Evolutionary conservation across 2,113 vertebrate genomes (phyloP).

Genomic region (Labeo catla): DNA sequence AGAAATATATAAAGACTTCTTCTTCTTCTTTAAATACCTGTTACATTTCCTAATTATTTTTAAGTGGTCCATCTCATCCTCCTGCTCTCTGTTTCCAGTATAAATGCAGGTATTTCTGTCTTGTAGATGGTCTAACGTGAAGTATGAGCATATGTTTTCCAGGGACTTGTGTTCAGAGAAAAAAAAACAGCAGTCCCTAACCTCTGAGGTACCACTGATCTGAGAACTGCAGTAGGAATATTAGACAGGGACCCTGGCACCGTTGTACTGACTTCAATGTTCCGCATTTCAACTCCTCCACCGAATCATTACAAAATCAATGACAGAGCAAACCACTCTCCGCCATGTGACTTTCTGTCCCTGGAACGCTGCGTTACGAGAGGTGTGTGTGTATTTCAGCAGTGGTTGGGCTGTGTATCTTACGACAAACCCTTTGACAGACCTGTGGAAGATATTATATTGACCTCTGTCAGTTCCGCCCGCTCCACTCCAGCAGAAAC

Average conservation of each 20-base stretch:
- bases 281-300: conserved; percentile 17
- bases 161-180: not conserved
- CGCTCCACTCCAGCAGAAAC: conserved; percentile 30
- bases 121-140: not conserved
- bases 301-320: conserved; percentile 31
- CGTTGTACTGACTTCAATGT: conserved; percentile 10
- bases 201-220: not conserved
- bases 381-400: not conserved
- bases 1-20: too few species aligned
- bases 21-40: not conserved
- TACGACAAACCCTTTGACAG: not conserved
- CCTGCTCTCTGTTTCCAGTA: not conserved
- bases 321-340: not conserved
- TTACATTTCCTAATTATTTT: not conserved
- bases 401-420: not conserved
- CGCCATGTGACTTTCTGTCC: not conserved
- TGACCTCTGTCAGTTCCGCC: conserved; percentile 14
- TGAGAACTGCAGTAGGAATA: not conserved
- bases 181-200: not conserved
- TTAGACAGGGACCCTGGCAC: conserved; percentile 25
- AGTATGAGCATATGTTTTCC: not conserved
- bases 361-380: not conserved
- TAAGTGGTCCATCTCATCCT: not conserved
- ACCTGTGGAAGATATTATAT: conserved; percentile 30
- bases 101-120: not conserved